Percentiles rank a stretch among this genome's conserved stretches.
Evolutionary conservation across 2,797 vertebrate genomes (phyloP).

Genomic region (Danio jaintianensis): DNA sequence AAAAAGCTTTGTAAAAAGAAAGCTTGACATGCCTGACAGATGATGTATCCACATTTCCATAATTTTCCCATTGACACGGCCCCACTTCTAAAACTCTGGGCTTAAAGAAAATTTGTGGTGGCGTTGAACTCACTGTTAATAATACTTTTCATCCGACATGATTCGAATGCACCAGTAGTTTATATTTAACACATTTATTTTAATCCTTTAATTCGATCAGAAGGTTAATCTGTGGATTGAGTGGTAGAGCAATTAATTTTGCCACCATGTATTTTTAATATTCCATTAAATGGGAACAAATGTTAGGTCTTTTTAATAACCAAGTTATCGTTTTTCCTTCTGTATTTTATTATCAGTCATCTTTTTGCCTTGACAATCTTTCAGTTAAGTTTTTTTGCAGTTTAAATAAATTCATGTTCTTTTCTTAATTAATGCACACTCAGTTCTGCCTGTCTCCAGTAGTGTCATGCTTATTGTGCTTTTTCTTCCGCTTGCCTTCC

Average conservation of each 20-base stretch:
- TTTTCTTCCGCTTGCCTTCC: constrained; percentile 46
- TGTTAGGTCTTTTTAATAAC: neutral
- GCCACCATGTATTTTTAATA: neutral
- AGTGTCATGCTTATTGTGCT: constrained; percentile 21
- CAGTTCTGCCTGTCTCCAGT: constrained; percentile 23
- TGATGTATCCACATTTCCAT: too few relatives aligned
- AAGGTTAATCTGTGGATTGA: neutral
- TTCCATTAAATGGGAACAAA: neutral
- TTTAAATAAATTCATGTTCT: neutral
- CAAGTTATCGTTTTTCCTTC: neutral
- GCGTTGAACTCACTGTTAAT: too few relatives aligned
- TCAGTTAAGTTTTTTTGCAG: too few relatives aligned
- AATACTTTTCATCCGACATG: too few relatives aligned
- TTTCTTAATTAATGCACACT: neutral
- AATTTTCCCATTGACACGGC: too few relatives aligned
- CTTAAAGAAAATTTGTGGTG: too few relatives aligned
- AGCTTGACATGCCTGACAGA: too few relatives aligned
- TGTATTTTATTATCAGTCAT: neutral
- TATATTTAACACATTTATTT: neutral
- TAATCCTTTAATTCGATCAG: neutral
- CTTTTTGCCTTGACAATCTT: neutral
- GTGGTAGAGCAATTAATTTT: neutral
- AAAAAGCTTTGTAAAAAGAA: too few relatives aligned
- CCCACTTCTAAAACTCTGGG: too few relatives aligned
- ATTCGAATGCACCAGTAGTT: neutral